These are phyloP conservation scores for Aspidiotus destructor DNA, from an alignment of 2,888 invertebrate species.

Conservation along the genomic window DNA sequence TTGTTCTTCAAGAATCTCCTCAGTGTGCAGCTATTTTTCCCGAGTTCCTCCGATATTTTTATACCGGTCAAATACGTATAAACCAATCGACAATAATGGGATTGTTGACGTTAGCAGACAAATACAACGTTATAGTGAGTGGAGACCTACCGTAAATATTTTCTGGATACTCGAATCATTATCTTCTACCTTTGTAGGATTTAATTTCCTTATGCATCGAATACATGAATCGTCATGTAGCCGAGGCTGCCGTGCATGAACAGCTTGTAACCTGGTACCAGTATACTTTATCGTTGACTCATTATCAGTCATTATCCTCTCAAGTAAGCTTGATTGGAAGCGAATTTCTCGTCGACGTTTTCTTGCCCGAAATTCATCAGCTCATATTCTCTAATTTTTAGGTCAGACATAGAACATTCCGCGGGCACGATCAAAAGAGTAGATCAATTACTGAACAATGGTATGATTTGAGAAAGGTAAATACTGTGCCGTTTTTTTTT, in stretches of 20 bases:
- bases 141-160: no score
- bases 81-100: slow-evolving; percentile 76
- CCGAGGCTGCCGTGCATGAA: slow-evolving; percentile 70
- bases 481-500: background rate
- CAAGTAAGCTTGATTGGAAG: background rate
- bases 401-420: no score
- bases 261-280: slow-evolving; percentile 84
- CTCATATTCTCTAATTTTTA: no score
- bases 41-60: slow-evolving; percentile 78
- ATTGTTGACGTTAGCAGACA: slow-evolving; percentile 80
- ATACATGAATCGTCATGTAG: slow-evolving; percentile 80
- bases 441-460: slow-evolving; percentile 21
- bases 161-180: no score
- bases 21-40: slow-evolving; percentile 77
- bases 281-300: slow-evolving; percentile 76
- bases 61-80: slow-evolving; percentile 81
- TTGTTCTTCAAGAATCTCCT: slow-evolving; percentile 76
- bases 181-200: slow-evolving; percentile 48
- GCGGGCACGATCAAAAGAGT: background rate
- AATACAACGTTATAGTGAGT: slow-evolving; percentile 78
- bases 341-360: no score
- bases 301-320: slow-evolving; percentile 49
- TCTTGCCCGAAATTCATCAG: no score
- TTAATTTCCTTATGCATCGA: slow-evolving; percentile 69
- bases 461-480: slow-evolving; percentile 19